Evolutionary conservation across 2,888 invertebrate genomes (phyloP).

Genomic region (Lamellibrachia satsuma): DNA sequence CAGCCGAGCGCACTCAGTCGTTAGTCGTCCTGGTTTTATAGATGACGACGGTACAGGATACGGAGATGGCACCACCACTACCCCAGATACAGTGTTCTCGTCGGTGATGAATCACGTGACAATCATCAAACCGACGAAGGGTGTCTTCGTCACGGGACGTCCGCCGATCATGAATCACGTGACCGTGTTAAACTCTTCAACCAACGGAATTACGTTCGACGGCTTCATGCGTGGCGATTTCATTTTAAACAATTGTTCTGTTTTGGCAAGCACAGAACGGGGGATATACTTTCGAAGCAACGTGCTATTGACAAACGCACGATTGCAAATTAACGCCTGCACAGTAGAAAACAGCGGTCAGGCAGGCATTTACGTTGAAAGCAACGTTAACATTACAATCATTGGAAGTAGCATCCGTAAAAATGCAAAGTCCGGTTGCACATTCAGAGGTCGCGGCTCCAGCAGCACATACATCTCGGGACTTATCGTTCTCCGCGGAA

Average conservation of each 20-base stretch:
- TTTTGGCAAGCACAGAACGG: not conserved
- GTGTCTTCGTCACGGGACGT: not conserved
- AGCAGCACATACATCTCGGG: not conserved
- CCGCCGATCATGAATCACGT: not conserved
- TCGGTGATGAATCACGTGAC: conserved; percentile 1
- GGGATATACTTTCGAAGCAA: not conserved
- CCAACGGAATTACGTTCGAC: not conserved
- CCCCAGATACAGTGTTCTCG: not conserved
- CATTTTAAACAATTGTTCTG: not conserved
- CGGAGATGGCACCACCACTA: not conserved
- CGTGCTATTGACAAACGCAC: not conserved
- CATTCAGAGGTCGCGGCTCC: not conserved
- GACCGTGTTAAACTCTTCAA: not conserved
- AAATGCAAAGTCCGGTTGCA: not conserved
- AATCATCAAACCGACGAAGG: not conserved
- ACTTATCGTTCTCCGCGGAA: not conserved
- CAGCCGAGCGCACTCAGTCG: no score
- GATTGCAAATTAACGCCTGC: not conserved
- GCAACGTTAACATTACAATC: not conserved
- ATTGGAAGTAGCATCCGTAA: not conserved
- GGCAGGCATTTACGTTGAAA: not conserved
- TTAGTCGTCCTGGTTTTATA: not conserved
- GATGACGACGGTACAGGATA: not conserved
- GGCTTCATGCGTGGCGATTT: not conserved
- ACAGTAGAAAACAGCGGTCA: not conserved